These are phyloP conservation scores for Acronicta psi DNA, from an alignment of 2,888 invertebrate species.

Conservation along the genomic window DNA sequence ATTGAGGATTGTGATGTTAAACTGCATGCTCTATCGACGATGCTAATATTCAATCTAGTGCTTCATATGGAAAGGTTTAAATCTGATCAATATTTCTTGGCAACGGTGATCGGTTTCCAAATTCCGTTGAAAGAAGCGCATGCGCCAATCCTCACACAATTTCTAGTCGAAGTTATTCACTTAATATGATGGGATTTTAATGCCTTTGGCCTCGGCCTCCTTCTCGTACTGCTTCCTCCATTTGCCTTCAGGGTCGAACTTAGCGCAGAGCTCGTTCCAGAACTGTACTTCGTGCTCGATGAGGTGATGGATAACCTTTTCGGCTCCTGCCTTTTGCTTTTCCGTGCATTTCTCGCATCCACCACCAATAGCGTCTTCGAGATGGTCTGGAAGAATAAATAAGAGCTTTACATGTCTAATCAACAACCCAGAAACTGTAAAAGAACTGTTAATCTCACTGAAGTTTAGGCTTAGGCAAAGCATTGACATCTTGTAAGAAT, in stretches of 20 bases:
- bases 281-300: conserved; percentile 90
- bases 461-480: too few relatives aligned
- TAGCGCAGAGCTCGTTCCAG: conserved; percentile 91
- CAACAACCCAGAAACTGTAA: too few relatives aligned
- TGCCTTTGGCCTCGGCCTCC: conserved; percentile 87
- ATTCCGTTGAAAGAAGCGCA: background rate
- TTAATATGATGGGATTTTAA: conserved; percentile 67
- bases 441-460: too few relatives aligned
- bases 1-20: background rate
- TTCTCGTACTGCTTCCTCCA: conserved; percentile 91
- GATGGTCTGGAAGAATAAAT: conserved; percentile 77
- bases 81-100: too few relatives aligned
- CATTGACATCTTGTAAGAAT: too few relatives aligned
- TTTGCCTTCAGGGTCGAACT: conserved; percentile 91
- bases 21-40: background rate
- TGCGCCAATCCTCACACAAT: background rate
- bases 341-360: conserved; percentile 92
- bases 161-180: background rate
- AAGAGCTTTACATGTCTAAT: too few relatives aligned
- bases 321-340: conserved; percentile 89
- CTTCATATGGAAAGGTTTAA: too few relatives aligned
- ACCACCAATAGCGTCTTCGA: conserved; percentile 91
- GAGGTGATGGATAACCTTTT: conserved; percentile 90
- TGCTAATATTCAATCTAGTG: background rate
- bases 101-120: too few relatives aligned